A percentile compares a stretch with the other conserved stretches of the same genome.
These are phyloP conservation scores for Troides aeacus DNA, from an alignment of 2,888 invertebrate genomes.

Conservation along the genomic window DNA sequence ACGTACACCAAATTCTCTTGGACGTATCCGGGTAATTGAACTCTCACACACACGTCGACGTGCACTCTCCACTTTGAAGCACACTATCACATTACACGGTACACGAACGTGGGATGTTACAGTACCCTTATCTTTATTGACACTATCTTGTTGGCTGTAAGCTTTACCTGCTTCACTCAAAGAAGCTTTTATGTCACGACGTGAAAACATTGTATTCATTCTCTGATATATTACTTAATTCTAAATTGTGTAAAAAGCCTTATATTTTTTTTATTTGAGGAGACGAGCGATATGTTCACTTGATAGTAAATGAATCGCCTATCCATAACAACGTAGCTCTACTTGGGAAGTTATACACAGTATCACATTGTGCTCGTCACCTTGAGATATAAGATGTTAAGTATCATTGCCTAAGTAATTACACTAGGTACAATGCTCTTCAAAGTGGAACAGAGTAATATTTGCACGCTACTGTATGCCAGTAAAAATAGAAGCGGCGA, in stretches of 20 bases:
- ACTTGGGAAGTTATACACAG: too few species aligned
- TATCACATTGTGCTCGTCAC: too few species aligned
- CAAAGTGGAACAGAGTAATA: too few species aligned
- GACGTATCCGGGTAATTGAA: conserved; percentile 24
- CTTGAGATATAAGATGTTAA: too few species aligned
- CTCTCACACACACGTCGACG: conserved; percentile 9
- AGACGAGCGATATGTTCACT: too few species aligned
- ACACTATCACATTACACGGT: conserved; percentile 9
- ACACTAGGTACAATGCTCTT: too few species aligned
- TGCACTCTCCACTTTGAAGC: neutral
- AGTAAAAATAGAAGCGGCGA: too few species aligned
- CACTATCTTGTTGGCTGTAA: conserved; percentile 23
- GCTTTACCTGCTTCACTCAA: conserved; percentile 14
- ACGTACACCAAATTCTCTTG: conserved; percentile 5
- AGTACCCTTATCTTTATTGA: conserved; percentile 20
- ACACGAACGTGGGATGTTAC: conserved; percentile 4
- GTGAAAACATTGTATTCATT: conserved; percentile 1
- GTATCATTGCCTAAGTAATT: too few species aligned
- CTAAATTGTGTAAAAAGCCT: neutral
- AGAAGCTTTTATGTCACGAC: conserved; percentile 8
- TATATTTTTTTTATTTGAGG: neutral
- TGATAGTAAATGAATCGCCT: too few species aligned
- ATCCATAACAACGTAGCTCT: too few species aligned
- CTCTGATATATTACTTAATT: neutral
- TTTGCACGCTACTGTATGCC: too few species aligned